Conservation (phyloP, 2,888 invertebrate genomes). For the Eristalis tenax region DNA sequence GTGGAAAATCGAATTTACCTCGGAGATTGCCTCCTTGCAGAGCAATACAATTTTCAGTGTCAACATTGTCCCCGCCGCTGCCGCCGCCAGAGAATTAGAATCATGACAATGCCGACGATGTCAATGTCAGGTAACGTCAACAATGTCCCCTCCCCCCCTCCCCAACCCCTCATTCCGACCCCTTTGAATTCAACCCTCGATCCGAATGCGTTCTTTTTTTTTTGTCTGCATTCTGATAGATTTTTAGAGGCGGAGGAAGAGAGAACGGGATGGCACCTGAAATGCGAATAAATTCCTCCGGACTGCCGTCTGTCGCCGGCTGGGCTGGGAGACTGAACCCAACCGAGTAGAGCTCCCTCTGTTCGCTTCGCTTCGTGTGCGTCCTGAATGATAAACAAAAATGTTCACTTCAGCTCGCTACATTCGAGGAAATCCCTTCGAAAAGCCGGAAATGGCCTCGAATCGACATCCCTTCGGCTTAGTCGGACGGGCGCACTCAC, state of each 20-base stretch:
- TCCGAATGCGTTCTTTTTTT: not conserved
- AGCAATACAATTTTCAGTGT: constrained; percentile 22
- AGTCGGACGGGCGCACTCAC: not conserved
- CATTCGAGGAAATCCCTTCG: constrained; percentile 27
- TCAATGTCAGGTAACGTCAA: not conserved
- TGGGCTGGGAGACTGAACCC: not conserved
- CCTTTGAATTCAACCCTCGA: not conserved
- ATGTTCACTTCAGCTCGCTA: not conserved
- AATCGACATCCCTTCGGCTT: not conserved
- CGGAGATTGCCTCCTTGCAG: constrained; percentile 36
- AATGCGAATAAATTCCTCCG: constrained; percentile 25
- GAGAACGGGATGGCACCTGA: not conserved
- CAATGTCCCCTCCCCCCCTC: not conserved
- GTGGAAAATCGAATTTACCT: constrained; percentile 59
- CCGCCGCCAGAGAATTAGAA: too few species aligned
- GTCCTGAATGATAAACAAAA: constrained; percentile 50
- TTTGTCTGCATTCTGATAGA: constrained; percentile 44
- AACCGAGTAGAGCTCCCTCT: not conserved
- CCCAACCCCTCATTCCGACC: not conserved
- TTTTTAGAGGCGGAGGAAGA: not conserved
- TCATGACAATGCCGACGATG: not conserved
- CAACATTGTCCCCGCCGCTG: not conserved
- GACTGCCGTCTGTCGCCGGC: constrained; percentile 10
- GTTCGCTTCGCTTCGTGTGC: not conserved
- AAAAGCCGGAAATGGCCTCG: constrained; percentile 50